These are phyloP conservation scores for Hozukius guyotensis DNA, from an alignment of 2,797 vertebrate genomes.

Conservation along the genomic window DNA sequence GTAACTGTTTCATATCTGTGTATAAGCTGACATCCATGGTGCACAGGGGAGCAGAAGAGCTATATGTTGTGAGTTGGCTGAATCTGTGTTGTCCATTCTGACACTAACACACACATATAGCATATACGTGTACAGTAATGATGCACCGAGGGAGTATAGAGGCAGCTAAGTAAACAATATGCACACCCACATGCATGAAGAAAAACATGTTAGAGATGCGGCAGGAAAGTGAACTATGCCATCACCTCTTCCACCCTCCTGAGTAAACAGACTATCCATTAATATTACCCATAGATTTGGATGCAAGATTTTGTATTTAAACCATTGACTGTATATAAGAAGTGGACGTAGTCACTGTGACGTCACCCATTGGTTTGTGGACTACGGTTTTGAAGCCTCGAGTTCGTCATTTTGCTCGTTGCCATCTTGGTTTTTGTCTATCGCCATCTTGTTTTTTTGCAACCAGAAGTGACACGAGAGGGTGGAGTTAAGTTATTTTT, in stretches of 20 bases:
- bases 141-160: slow-evolving; percentile 52
- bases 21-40: slow-evolving; percentile 9
- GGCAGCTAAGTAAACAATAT: slow-evolving; percentile 49
- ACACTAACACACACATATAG: neutral
- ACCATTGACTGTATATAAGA: too few species aligned
- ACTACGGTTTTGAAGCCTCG: too few species aligned
- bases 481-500: too few species aligned
- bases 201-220: slow-evolving; percentile 22
- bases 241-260: neutral
- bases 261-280: neutral
- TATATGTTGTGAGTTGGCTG: slow-evolving; percentile 7
- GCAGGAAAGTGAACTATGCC: neutral
- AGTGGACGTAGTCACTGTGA: too few species aligned
- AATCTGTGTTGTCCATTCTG: slow-evolving; percentile 24
- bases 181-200: slow-evolving; percentile 50
- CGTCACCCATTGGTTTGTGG: too few species aligned
- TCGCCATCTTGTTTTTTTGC: too few species aligned
- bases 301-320: neutral
- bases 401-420: too few species aligned
- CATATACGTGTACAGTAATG: slow-evolving; percentile 49
- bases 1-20: slow-evolving; percentile 1
- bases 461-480: too few species aligned
- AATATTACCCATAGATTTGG: neutral
- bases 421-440: too few species aligned
- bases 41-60: slow-evolving; percentile 15